Percentiles rank a stretch among this genome's conserved stretches.
These are phyloP conservation scores for Torymus tubicola DNA, from an alignment of 2,888 invertebrate genomes.

Conservation along the genomic window DNA sequence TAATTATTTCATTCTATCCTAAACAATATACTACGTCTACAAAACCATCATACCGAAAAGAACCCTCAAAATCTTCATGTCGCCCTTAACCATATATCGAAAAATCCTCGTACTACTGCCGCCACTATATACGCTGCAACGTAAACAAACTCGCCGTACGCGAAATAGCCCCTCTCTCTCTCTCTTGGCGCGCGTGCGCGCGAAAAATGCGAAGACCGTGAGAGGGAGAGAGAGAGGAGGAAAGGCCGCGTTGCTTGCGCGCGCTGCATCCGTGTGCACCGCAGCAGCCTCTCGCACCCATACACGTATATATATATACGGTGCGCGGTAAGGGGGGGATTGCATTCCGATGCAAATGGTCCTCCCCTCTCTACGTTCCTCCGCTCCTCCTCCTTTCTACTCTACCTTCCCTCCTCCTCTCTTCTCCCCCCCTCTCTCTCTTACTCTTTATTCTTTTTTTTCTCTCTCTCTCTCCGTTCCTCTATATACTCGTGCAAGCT, in stretches of 20 bases:
- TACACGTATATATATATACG: constrained; percentile 51
- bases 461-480: neutral
- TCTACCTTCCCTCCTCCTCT: neutral
- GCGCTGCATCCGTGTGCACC: no score
- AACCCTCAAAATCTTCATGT: no score
- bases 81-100: no score
- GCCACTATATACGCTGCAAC: neutral
- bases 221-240: neutral
- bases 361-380: constrained; percentile 13
- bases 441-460: neutral
- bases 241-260: no score
- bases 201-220: neutral
- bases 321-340: constrained; percentile 57
- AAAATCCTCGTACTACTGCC: no score
- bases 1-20: no score
- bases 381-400: constrained; percentile 44
- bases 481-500: neutral
- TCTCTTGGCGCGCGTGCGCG: neutral
- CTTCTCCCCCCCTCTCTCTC: neutral
- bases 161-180: neutral
- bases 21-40: no score
- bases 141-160: constrained; percentile 31
- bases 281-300: no score
- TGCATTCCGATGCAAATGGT: constrained; percentile 72
- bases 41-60: no score